A percentile compares a stretch with the other conserved stretches of the same genome.
Conservation (phyloP, 1,140 invertebrate genomes). For the Schlechtendalia chinensis region DNA sequence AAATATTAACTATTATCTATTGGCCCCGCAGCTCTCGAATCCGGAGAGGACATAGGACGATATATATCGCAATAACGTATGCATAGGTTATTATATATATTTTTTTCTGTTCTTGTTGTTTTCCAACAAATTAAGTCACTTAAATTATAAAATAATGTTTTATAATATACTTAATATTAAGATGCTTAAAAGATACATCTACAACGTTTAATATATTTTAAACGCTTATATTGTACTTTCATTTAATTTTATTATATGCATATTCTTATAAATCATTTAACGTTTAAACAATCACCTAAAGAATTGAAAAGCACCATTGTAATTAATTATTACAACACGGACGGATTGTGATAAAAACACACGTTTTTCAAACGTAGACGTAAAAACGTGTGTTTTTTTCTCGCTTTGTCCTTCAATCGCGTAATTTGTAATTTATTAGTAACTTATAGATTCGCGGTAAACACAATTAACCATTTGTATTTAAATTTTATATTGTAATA, state of each 20-base stretch:
- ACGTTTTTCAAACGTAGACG: constrained; percentile 15
- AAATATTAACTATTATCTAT: neutral
- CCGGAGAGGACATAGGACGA: too few species aligned
- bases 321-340: neutral
- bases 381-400: constrained; percentile 48
- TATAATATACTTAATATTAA: neutral
- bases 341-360: constrained; percentile 36
- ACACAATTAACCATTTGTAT: neutral
- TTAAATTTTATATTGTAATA: constrained; percentile 19
- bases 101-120: neutral
- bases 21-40: neutral
- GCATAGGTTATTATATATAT: too few species aligned
- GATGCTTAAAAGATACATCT: neutral
- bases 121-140: constrained; percentile 20
- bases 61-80: too few species aligned
- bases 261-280: neutral
- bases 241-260: too few species aligned
- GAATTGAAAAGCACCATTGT: neutral
- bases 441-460: neutral
- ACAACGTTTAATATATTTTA: neutral
- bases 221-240: neutral
- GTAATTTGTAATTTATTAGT: neutral
- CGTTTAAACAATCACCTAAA: neutral
- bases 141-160: constrained; percentile 4
- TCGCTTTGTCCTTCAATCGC: neutral